These are phyloP conservation scores for Oscheius sp. DNA, from an alignment of 1,140 invertebrate species.

Conservation along the genomic window DNA sequence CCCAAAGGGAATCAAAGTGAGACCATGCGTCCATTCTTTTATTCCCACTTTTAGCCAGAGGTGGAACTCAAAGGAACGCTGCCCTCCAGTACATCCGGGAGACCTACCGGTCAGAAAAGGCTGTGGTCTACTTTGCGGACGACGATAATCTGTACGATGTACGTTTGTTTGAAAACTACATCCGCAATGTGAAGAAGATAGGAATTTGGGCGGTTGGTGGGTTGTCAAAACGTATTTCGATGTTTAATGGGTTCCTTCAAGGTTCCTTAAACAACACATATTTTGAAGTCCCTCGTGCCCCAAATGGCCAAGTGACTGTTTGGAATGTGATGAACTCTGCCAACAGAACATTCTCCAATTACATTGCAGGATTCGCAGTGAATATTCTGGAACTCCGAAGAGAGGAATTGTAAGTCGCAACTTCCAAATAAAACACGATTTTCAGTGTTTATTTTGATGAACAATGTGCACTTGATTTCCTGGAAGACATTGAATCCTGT, in stretches of 20 bases:
- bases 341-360: conserved; percentile 85
- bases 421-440: neutral
- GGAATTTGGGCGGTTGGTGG: conserved; percentile 62
- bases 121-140: conserved; percentile 59
- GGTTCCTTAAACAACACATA: conserved; percentile 43
- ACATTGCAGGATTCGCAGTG: conserved; percentile 97
- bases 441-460: conserved; percentile 76
- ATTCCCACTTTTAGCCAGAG: too few species aligned
- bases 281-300: conserved; percentile 58
- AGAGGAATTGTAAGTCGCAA: conserved; percentile 60
- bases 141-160: conserved; percentile 59
- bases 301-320: conserved; percentile 42
- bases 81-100: conserved; percentile 81
- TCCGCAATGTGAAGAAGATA: conserved; percentile 61
- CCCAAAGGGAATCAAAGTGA: too few species aligned
- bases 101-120: conserved; percentile 63
- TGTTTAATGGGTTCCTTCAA: neutral
- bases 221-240: conserved; percentile 66
- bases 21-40: too few species aligned
- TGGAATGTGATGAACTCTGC: conserved; percentile 80
- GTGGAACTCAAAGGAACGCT: conserved; percentile 71
- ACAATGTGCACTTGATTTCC: conserved; percentile 69
- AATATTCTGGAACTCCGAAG: conserved; percentile 77
- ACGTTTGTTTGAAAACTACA: conserved; percentile 67
- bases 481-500: conserved; percentile 84